Base-by-base conservation (phyloP, 30 jellyfish, hydroid and myxozoan genomes). In the Mastigias papua region DNA sequence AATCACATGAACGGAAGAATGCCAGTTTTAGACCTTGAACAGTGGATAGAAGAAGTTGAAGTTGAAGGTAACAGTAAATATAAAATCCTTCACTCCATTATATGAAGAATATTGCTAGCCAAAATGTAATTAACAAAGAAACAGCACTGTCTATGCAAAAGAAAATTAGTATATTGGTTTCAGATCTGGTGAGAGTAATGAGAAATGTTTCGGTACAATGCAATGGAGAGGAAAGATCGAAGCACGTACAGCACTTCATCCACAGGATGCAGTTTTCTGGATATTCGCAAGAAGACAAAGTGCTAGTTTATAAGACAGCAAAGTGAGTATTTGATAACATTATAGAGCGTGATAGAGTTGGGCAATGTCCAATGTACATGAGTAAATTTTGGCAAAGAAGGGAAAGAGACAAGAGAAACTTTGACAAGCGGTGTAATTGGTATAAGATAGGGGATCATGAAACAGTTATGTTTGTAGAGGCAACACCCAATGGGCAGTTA, bases 161-260 rank as follows among this genome's bases (percentile, higher is more conserved):
- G n/a, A 75, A 75, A 20, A 46, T 11, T 9, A 75, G 62, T 42
- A 46, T 75, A 9, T 32, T 75, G 29, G 73, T 75, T 20, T 20
- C 86, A 46, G 73, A 75, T 54, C 86, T 75, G n/a, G 86, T 50
- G 26, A 37, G 86, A 16, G 46, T 75, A 2, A 75, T 46, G 86
- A 26, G 78, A 22, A 75, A 37, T 75, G 73, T 75, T 21, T 73
- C 85, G 48, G 51, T 5, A 16, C 72, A 42, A 42, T 42, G 34
- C 32, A 16, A 50, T 27, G 10, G 25, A 46, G 22, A 75, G 42
- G 76, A 65, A 65, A 65, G 42, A 65, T 65, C 76, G 25, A 37
- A 33, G 49, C 76, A 78, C 63, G 25, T 78, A 31, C 80, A 78
- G 62, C 77, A 60, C 80, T 78, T 8, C 69, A 60, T 49, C 9